A percentile compares a stretch with the other conserved stretches of the same genome.
These are phyloP conservation scores for Sylvia atricapilla DNA, from an alignment of 2,113 vertebrate species.

Conservation along the genomic window DNA sequence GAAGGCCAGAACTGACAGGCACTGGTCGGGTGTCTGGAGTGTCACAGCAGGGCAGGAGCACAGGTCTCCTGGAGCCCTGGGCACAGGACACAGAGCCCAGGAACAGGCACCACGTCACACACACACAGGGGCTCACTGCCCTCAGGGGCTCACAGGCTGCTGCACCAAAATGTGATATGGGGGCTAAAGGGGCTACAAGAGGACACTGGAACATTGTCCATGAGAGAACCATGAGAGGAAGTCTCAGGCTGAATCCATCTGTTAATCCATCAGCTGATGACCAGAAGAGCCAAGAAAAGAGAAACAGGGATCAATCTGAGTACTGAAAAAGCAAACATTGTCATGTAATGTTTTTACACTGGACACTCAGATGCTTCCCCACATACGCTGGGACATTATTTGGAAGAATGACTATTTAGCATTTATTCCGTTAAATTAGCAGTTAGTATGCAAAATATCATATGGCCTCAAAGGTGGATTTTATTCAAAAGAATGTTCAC, in stretches of 20 bases:
- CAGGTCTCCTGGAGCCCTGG: not conserved
- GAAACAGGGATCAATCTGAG: not conserved
- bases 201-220: not conserved
- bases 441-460: not conserved
- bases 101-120: not conserved
- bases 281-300: not conserved
- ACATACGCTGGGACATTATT: not conserved
- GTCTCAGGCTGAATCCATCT: not conserved
- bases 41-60: accelerated
- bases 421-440: not conserved
- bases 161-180: not conserved
- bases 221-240: not conserved
- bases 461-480: not conserved
- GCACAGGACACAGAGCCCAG: not conserved
- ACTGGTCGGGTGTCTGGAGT: not conserved
- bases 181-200: not conserved
- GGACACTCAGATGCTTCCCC: not conserved
- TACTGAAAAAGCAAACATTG: not conserved
- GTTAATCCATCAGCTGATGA: not conserved
- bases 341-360: not conserved
- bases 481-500: not conserved
- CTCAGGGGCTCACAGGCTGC: not conserved
- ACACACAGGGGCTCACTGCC: not conserved
- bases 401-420: not conserved
- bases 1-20: not conserved